These are phyloP conservation scores for Brachyalestes nurse DNA, from an alignment of 2,797 vertebrate genomes.

Conservation along the genomic window DNA sequence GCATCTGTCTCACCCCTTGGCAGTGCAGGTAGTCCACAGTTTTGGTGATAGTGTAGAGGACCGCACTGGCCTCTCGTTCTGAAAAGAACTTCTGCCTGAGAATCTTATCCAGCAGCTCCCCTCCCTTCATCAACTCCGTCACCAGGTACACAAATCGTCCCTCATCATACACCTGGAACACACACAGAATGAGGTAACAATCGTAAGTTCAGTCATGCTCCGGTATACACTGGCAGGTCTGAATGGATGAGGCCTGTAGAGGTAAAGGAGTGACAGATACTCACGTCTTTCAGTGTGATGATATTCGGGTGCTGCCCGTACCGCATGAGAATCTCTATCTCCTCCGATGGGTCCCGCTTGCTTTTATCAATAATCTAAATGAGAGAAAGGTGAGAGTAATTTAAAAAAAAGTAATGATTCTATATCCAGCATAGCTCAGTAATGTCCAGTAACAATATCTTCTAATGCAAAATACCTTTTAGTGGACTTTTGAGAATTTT, in stretches of 20 bases:
- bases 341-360: constrained; percentile 95
- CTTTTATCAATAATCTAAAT: constrained; percentile 96
- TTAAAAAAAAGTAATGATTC: background rate
- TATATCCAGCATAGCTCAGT: background rate
- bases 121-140: constrained; percentile 96
- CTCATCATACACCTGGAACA: constrained; percentile 90
- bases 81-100: constrained; percentile 97
- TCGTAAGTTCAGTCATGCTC: constrained; percentile 1
- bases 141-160: constrained; percentile 93
- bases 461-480: background rate
- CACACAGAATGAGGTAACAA: constrained; percentile 41
- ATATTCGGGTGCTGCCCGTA: constrained; percentile 97
- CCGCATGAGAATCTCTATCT: constrained; percentile 96
- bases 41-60: constrained; percentile 93
- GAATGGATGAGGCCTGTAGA: constrained; percentile 1
- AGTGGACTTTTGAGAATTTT: background rate
- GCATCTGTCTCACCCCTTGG: constrained; percentile 87
- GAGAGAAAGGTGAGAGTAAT: background rate
- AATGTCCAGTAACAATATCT: background rate
- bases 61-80: constrained; percentile 92
- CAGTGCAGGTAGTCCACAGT: constrained; percentile 97
- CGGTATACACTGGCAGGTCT: constrained; percentile 15
- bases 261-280: constrained; percentile 59
- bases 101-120: constrained; percentile 93
- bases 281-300: constrained; percentile 95